These are phyloP conservation scores for Bos indicus DNA, from an alignment of 2,113 vertebrate genomes.

Conservation along the genomic window DNA sequence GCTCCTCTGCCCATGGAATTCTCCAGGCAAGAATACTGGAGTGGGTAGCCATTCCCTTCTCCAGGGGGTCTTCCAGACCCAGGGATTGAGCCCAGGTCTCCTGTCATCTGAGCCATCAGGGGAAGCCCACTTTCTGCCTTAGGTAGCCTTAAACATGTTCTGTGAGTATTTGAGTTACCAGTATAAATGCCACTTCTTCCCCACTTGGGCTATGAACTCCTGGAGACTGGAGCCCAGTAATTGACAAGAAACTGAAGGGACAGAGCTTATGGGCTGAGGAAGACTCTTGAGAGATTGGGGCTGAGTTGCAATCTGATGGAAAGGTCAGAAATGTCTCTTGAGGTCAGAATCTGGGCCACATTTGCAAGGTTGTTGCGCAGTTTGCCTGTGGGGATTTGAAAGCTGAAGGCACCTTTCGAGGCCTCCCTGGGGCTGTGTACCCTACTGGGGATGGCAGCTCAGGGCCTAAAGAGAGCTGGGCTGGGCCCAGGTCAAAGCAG, in stretches of 20 bases:
- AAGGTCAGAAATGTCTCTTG: background rate
- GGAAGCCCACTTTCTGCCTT: background rate
- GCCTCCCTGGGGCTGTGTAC: background rate
- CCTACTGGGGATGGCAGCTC: background rate
- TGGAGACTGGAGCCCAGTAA: background rate
- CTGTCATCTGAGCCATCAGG: background rate
- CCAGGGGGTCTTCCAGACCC: background rate
- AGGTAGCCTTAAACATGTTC: background rate
- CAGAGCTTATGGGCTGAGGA: background rate
- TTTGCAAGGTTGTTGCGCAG: background rate
- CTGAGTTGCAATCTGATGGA: too few species aligned
- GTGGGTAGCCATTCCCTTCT: background rate
- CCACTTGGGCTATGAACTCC: background rate
- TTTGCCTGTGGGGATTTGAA: background rate
- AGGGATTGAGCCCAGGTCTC: background rate
- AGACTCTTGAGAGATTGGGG: background rate
- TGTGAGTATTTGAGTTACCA: accelerated
- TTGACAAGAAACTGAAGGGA: background rate
- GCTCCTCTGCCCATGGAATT: background rate
- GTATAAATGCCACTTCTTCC: background rate
- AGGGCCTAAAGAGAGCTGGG: background rate
- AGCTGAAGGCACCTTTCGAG: background rate
- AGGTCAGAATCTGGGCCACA: background rate
- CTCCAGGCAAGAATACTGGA: background rate
- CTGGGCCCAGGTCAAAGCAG: background rate